These are phyloP conservation scores for Malurus cyaneus DNA, from an alignment of 2,113 vertebrate species.

Conservation along the genomic window DNA sequence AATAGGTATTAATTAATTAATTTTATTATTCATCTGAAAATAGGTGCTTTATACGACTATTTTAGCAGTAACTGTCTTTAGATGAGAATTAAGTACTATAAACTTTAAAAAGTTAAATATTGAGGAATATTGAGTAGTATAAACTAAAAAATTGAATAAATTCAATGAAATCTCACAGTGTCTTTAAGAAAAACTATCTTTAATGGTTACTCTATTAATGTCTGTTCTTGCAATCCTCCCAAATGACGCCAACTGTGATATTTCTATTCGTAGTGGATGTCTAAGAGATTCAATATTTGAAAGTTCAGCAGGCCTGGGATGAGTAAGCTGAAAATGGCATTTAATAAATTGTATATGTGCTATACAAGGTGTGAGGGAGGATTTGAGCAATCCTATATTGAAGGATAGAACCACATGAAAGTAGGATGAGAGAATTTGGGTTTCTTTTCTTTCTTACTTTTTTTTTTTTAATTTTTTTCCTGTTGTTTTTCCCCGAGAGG, in stretches of 20 bases:
- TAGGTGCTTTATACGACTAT: background rate
- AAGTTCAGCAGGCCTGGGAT: background rate
- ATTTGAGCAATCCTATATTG: background rate
- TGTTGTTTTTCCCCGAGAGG: background rate
- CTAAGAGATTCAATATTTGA: background rate
- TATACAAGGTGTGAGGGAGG: background rate
- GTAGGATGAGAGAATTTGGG: slow-evolving; percentile 48
- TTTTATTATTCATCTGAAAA: background rate
- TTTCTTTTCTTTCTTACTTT: background rate
- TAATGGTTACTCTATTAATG: too few relatives aligned
- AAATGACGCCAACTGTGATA: background rate
- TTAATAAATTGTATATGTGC: background rate
- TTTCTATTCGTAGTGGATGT: background rate
- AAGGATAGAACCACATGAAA: slow-evolving; percentile 60
- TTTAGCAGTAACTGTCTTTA: background rate
- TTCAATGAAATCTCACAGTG: background rate
- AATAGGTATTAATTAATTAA: background rate
- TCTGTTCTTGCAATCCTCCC: background rate
- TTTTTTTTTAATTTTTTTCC: background rate
- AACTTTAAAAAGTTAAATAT: background rate
- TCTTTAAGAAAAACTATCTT: background rate
- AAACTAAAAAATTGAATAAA: background rate
- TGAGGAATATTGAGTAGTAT: background rate
- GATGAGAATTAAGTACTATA: background rate
- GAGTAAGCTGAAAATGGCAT: background rate